Base-by-base conservation (phyloP, 2,113 vertebrate genomes). In the Catharus bicknelli region DNA sequence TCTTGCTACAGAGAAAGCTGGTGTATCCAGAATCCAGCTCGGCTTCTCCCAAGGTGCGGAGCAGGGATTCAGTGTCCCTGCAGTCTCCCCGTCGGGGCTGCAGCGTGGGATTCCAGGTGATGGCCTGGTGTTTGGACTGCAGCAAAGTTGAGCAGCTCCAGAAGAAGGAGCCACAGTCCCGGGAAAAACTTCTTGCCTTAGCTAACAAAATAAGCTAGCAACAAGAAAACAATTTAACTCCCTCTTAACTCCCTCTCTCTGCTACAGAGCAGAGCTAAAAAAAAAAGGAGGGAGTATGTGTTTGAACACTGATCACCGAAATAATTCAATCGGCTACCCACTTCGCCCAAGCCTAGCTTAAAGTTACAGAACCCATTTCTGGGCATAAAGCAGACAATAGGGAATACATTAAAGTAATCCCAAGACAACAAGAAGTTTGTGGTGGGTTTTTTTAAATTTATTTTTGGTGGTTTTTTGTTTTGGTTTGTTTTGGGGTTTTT, bases 51-150 rank as follows among this genome's bases (percentile, higher is more conserved):
- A 5, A 9, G 15, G 15, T 47, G 19, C 20, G 45, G 20, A 47
- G 45, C 45, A 10, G 45, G 20, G 20, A 47, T 47, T 20, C 25
- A 14, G 43, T 45, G 16, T 45, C 43, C 18, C 43, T 45, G 43
- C 43, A 45, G 43, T 18, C 43, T 45, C 43, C 43, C 43, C 16
- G 43, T 18, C 18, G 8, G 18, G 18, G 18, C 18, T 7, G 8
- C 18, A 10, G 48, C 14, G 25, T 15, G 48, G 13, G 11, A 30
- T 30, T 25, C 63, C 12, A 10, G 7, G 16, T 5, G 1, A 4
- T 7, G 43, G 10, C 10, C 16, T 14, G 45, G 23, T 26, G 12
- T 6, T 48, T 9, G 1, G 6, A 15, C 23, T 3, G 1, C 8
- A 18, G 16, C 32, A 36, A 10, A 34, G 45, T 23, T 14, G n/a